Conservation (phyloP, 2,888 invertebrate genomes). For the Chymomyza fuscimana region DNA sequence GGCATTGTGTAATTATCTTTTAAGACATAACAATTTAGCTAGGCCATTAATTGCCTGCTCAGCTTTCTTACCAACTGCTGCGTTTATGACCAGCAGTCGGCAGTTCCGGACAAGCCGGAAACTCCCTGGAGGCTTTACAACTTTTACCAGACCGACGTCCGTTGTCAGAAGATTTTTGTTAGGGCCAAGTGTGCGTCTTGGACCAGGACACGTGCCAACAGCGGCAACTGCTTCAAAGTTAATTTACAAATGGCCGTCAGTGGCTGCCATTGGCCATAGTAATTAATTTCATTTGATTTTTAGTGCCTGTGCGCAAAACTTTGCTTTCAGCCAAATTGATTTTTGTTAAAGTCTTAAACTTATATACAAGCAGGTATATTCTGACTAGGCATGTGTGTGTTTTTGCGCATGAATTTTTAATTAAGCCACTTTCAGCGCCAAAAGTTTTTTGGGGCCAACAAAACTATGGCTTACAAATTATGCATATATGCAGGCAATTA, state of each 20-base stretch:
- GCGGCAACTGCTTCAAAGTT: slow-evolving; percentile 48
- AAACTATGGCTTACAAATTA: slow-evolving; percentile 47
- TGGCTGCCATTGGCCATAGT: slow-evolving; percentile 38
- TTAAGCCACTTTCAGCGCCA: slow-evolving; percentile 61
- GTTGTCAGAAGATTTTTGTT: background rate
- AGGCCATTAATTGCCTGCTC: slow-evolving; percentile 63
- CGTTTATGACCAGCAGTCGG: background rate
- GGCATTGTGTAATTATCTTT: slow-evolving; percentile 69
- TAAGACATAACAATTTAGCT: slow-evolving; percentile 76
- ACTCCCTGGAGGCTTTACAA: slow-evolving; percentile 12
- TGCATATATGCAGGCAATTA: slow-evolving; percentile 68
- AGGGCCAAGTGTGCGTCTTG: background rate
- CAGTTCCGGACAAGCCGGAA: background rate
- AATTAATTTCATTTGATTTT: slow-evolving; percentile 71
- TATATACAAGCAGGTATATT: background rate
- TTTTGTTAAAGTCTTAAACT: slow-evolving; percentile 45
- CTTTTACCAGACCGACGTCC: background rate
- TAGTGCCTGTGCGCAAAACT: slow-evolving; percentile 48
- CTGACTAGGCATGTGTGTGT: background rate
- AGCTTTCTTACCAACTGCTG: slow-evolving; percentile 5
- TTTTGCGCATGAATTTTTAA: slow-evolving; percentile 65
- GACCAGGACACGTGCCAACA: slow-evolving; percentile 57
- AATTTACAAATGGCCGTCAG: slow-evolving; percentile 66
- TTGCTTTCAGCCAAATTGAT: slow-evolving; percentile 71
- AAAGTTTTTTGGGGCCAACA: slow-evolving; percentile 20